These are phyloP conservation scores for Discoglossus pictus DNA, from an alignment of 2,797 vertebrate species.

Conservation along the genomic window DNA sequence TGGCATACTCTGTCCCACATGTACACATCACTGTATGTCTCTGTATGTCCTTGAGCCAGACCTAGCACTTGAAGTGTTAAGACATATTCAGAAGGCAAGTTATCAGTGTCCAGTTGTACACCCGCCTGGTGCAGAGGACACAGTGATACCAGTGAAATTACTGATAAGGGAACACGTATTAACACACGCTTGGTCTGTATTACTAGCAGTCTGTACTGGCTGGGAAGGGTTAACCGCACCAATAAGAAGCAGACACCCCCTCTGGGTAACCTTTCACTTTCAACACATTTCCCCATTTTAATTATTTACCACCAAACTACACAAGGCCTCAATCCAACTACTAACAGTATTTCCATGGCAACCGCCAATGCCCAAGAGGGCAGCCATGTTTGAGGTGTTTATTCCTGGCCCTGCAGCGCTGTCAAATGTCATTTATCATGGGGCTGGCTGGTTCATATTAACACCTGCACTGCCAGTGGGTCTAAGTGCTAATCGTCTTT, in stretches of 20 bases:
- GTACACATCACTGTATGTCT: neutral
- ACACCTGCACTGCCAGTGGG: too few relatives aligned
- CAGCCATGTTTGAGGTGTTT: slow-evolving; percentile 23
- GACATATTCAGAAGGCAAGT: slow-evolving; percentile 3
- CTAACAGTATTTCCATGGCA: slow-evolving; percentile 26
- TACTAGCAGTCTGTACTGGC: too few relatives aligned
- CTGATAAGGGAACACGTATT: slow-evolving; percentile 35
- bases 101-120: slow-evolving; percentile 21
- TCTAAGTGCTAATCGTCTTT: too few relatives aligned
- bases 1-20: neutral
- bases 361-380: slow-evolving; percentile 27
- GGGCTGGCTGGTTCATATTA: too few relatives aligned
- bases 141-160: neutral
- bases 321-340: slow-evolving; percentile 14
- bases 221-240: too few relatives aligned
- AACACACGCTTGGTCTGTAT: too few relatives aligned
- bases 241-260: too few relatives aligned
- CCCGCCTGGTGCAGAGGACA: slow-evolving; percentile 1
- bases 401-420: slow-evolving; percentile 18
- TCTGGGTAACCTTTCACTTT: neutral
- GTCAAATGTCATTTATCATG: slow-evolving; percentile 12
- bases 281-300: slow-evolving; percentile 19
- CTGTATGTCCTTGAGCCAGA: neutral
- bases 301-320: slow-evolving; percentile 37
- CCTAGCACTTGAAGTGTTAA: slow-evolving; percentile 8